Conservation (phyloP, 2,797 vertebrate species). For the Chrosomus eos region DNA sequence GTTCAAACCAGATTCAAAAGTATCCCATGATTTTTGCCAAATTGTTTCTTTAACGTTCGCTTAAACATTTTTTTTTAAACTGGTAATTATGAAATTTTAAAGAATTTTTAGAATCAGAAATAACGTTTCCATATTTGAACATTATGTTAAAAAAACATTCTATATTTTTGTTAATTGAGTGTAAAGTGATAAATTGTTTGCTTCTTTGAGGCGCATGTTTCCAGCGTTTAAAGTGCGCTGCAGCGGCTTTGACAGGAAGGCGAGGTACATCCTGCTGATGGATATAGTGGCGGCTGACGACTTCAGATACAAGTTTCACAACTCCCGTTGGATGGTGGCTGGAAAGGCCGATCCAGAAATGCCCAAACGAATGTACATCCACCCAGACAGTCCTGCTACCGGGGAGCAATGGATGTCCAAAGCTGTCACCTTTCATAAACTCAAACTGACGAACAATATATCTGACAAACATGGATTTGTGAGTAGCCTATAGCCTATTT, state of each 20-base stretch:
- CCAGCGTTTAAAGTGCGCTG: conserved; percentile 91
- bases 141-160: not conserved
- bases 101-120: not conserved
- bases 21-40: not conserved
- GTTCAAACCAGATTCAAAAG: not conserved
- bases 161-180: not conserved
- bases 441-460: conserved; percentile 95
- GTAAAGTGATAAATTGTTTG: not conserved
- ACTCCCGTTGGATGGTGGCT: conserved; percentile 92
- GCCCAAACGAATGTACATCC: conserved; percentile 94
- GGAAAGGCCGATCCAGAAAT: conserved; percentile 95
- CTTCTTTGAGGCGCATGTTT: conserved; percentile 87
- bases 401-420: conserved; percentile 97
- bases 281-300: conserved; percentile 92
- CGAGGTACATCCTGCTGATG: conserved; percentile 91
- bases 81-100: not conserved
- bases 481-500: conserved; percentile 71
- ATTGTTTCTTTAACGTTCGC: not conserved
- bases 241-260: conserved; percentile 86
- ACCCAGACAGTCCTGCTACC: conserved; percentile 92
- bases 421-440: conserved; percentile 92
- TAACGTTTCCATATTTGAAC: not conserved
- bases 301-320: conserved; percentile 94
- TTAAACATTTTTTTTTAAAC: too few species aligned
- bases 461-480: conserved; percentile 96